A percentile compares a stretch with the other conserved stretches of the same genome.
These are phyloP conservation scores for Leptopilina boulardi DNA, from an alignment of 1,140 invertebrate species.

Conservation along the genomic window DNA sequence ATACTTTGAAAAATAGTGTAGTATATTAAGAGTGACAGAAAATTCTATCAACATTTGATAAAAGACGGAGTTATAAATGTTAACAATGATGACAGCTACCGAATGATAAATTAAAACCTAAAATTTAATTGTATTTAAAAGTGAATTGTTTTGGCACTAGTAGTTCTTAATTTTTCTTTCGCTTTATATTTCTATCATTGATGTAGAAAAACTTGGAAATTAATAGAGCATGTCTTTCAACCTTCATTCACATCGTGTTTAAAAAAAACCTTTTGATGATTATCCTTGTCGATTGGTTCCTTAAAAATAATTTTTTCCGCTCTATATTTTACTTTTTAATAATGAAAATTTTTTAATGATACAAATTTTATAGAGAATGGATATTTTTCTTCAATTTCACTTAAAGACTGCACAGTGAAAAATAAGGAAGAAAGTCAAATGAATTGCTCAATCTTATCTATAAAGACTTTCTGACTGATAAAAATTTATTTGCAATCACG, in stretches of 20 bases:
- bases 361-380: not conserved
- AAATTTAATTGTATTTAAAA: not conserved
- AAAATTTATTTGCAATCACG: constrained; percentile 11
- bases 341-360: not conserved
- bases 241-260: not conserved
- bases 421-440: constrained; percentile 16
- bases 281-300: constrained; percentile 1
- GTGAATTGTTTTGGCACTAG: not conserved
- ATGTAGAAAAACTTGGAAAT: not conserved
- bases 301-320: not conserved
- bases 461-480: constrained; percentile 2
- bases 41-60: constrained; percentile 7
- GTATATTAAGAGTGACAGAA: constrained; percentile 24
- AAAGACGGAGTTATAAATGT: not conserved
- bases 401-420: not conserved
- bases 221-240: constrained; percentile 21
- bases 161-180: not conserved
- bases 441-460: not conserved
- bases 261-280: constrained; percentile 10
- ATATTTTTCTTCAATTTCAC: not conserved
- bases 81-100: not conserved
- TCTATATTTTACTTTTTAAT: not conserved
- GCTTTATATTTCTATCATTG: not conserved
- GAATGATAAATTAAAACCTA: not conserved
- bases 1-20: constrained; percentile 21